A percentile compares a stretch with the other conserved stretches of the same genome.
phyloP scores from a whole-genome alignment of 2,888 invertebrate species.

The Agriotes lineatus region DNA sequence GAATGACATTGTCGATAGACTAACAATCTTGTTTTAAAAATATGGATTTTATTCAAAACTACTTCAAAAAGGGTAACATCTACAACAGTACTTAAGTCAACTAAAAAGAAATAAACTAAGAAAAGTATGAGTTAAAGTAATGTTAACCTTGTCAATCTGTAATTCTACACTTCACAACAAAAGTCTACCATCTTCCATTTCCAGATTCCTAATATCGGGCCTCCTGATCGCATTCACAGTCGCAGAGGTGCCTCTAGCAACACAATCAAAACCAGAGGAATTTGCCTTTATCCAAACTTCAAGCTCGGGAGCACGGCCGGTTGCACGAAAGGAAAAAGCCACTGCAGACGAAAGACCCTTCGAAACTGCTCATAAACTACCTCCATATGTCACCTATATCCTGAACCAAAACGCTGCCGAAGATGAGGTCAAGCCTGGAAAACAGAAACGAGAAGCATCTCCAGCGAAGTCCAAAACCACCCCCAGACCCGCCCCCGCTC shows the following conservation, averaged over 20 bases:
- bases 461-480: conserved; percentile 52
- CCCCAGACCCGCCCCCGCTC: conserved; percentile 59
- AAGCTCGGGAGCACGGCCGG: conserved; percentile 59
- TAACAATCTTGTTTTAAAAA: no score
- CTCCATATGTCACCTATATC: conserved; percentile 65
- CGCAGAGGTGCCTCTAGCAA: conserved; percentile 72
- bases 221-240: conserved; percentile 39
- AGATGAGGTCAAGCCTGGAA: conserved; percentile 48
- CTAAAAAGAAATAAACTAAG: no score
- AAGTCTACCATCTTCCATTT: no score
- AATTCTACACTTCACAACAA: no score
- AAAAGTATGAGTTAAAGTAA: no score
- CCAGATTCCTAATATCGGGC: conserved; percentile 55
- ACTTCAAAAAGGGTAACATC: no score
- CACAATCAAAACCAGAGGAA: conserved; percentile 75
- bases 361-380: conserved; percentile 81
- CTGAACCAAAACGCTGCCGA: conserved; percentile 61
- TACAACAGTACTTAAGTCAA: no score
- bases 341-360: conserved; percentile 65
- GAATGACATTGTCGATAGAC: no score
- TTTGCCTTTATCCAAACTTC: conserved; percentile 74
- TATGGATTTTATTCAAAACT: no score
- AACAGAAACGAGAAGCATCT: conserved; percentile 55
- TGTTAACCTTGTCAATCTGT: no score
- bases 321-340: conserved; percentile 60